These are phyloP conservation scores for Labeo catla DNA, from an alignment of 2,113 vertebrate genomes.

Conservation along the genomic window DNA sequence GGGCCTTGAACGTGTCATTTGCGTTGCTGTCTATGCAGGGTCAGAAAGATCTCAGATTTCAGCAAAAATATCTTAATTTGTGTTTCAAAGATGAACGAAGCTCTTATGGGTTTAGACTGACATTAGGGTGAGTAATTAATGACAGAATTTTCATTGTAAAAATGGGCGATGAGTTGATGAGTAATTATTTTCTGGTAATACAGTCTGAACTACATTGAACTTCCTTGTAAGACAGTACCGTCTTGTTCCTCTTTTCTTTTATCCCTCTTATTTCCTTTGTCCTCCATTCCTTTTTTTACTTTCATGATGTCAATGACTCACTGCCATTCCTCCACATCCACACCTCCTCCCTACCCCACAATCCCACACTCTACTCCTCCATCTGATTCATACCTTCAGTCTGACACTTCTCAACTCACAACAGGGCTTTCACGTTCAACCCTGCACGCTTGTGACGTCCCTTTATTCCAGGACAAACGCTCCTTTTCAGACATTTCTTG, in stretches of 20 bases:
- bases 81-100: too few relatives aligned
- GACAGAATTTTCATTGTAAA: too few relatives aligned
- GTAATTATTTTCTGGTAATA: background rate
- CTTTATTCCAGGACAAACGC: background rate
- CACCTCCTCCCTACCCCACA: slow-evolving; percentile 33
- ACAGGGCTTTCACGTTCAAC: slow-evolving; percentile 18
- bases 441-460: background rate
- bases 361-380: slow-evolving; percentile 43
- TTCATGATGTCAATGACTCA: slow-evolving; percentile 12
- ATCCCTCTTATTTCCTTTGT: slow-evolving; percentile 32
- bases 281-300: background rate
- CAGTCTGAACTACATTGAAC: background rate
- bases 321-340: slow-evolving; percentile 6
- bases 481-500: slow-evolving; percentile 27
- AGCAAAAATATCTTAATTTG: too few relatives aligned
- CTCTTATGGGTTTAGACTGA: too few relatives aligned
- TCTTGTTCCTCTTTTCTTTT: background rate
- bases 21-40: too few relatives aligned
- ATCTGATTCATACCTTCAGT: slow-evolving; percentile 47
- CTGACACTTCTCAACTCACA: slow-evolving; percentile 29
- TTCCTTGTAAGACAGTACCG: background rate
- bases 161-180: background rate
- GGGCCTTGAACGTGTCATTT: too few relatives aligned
- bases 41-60: too few relatives aligned
- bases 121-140: too few relatives aligned